phyloP scores from a whole-genome alignment of 2,113 vertebrate genomes.

The Camelus bactrianus region DNA sequence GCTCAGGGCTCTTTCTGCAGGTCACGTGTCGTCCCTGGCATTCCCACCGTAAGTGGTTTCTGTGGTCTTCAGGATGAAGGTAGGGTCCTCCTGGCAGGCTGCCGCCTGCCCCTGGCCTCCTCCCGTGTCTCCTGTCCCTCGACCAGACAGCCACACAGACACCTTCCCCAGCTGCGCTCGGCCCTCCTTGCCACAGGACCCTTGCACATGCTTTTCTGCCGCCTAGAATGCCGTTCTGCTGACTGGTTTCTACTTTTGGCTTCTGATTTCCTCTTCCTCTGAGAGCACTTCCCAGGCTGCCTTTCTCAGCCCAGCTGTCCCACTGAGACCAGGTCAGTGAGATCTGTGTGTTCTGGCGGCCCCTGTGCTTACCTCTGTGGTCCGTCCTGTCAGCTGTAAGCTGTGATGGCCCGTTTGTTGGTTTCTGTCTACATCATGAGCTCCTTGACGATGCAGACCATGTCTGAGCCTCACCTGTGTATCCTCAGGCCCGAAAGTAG shows the following conservation, averaged over 20 bases:
- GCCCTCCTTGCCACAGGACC: not conserved
- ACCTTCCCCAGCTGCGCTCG: rapidly evolving
- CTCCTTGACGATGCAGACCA: not conserved
- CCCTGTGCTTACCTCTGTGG: rapidly evolving
- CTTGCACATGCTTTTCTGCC: too few species aligned
- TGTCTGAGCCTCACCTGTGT: not conserved
- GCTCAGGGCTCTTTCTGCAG: not conserved
- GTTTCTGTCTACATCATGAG: not conserved
- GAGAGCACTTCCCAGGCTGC: not conserved
- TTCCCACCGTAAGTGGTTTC: not conserved
- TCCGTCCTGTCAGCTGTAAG: rapidly evolving
- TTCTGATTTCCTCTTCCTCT: not conserved
- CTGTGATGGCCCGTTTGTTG: rapidly evolving
- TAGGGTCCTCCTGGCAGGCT: rapidly evolving
- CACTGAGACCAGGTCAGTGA: not conserved
- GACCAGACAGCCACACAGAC: rapidly evolving
- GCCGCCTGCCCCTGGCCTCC: not conserved
- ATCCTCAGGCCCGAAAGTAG: not conserved
- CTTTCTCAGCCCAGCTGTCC: not conserved
- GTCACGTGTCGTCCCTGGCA: rapidly evolving
- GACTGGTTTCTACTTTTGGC: too few species aligned
- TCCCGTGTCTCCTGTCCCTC: not conserved
- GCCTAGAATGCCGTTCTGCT: not conserved
- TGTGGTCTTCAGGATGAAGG: rapidly evolving
- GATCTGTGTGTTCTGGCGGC: rapidly evolving